Evolutionary conservation across 1,140 invertebrate species (phyloP).

Genomic region (Scaptomyza montana): DNA sequence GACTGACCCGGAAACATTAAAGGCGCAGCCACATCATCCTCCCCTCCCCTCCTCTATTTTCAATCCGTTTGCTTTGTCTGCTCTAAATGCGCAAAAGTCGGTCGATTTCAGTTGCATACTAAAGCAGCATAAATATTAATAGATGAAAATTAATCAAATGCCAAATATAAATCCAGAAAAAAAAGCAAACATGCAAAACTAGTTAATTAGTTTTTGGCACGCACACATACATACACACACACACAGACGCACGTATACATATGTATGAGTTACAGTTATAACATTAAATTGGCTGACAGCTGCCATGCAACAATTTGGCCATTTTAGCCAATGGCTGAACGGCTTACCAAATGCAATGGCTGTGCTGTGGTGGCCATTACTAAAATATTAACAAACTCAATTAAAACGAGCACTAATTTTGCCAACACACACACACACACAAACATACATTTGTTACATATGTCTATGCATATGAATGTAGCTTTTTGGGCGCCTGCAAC

Average conservation of each 20-base stretch:
- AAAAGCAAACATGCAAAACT: slow-evolving; percentile 60
- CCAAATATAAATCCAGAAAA: slow-evolving; percentile 37
- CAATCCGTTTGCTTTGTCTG: slow-evolving; percentile 50
- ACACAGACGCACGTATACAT: background rate
- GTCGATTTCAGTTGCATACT: slow-evolving; percentile 42
- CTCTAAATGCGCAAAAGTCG: slow-evolving; percentile 62
- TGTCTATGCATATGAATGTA: slow-evolving; percentile 54
- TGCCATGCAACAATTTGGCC: slow-evolving; percentile 62
- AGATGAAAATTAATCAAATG: slow-evolving; percentile 73
- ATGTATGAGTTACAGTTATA: slow-evolving; percentile 35
- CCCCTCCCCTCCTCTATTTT: background rate
- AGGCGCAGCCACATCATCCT: slow-evolving; percentile 40
- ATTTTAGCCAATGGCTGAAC: slow-evolving; percentile 22
- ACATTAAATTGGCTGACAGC: slow-evolving; percentile 73
- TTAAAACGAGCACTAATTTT: slow-evolving; percentile 78
- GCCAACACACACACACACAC: slow-evolving; percentile 25
- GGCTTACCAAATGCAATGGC: slow-evolving; percentile 34
- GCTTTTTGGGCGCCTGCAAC: slow-evolving; percentile 17
- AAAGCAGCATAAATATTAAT: slow-evolving; percentile 79
- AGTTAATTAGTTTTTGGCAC: slow-evolving; percentile 79
- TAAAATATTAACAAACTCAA: slow-evolving; percentile 82
- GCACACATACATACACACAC: slow-evolving; percentile 39
- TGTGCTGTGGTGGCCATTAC: slow-evolving; percentile 67
- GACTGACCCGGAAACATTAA: slow-evolving; percentile 81
- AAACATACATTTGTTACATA: slow-evolving; percentile 61